Evolutionary conservation across 2,888 invertebrate species (phyloP).

Genomic region (Stomorhina lunata): DNA sequence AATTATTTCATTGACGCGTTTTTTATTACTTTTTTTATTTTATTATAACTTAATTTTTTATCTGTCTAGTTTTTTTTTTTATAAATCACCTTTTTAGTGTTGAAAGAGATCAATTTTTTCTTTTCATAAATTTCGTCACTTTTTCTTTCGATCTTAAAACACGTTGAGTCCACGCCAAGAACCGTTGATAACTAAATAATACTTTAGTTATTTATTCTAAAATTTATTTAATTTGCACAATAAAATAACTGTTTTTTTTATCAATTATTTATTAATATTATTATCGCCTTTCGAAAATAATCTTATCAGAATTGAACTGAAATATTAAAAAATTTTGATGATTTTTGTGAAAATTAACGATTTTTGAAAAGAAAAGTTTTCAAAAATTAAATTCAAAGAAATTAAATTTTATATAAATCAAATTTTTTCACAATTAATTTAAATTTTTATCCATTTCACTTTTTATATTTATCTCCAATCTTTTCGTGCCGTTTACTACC

Average conservation of each 20-base stretch:
- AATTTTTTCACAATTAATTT: conserved; percentile 29
- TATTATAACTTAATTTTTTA: not conserved
- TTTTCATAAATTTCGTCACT: not conserved
- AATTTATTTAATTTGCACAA: conserved; percentile 7
- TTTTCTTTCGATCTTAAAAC: not conserved
- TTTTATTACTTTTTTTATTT: not conserved
- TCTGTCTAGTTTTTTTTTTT: not conserved
- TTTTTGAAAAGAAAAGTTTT: too few species aligned
- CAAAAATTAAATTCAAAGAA: too few species aligned
- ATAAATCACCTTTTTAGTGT: not conserved
- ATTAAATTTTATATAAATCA: too few species aligned
- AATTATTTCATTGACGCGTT: too few species aligned
- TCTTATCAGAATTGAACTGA: too few species aligned
- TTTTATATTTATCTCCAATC: not conserved
- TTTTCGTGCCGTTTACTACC: not conserved
- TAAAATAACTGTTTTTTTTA: conserved; percentile 43
- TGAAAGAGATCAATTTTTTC: not conserved
- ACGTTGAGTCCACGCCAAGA: conserved; percentile 14
- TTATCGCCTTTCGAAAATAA: conserved; percentile 58
- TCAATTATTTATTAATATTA: conserved; percentile 64
- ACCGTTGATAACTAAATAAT: conserved; percentile 29
- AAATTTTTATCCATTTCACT: not conserved
- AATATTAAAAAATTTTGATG: too few species aligned
- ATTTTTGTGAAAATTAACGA: too few species aligned
- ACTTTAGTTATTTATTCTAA: conserved; percentile 11